Conservation (phyloP, 1,140 invertebrate genomes). For the Ips nitidus region DNA sequence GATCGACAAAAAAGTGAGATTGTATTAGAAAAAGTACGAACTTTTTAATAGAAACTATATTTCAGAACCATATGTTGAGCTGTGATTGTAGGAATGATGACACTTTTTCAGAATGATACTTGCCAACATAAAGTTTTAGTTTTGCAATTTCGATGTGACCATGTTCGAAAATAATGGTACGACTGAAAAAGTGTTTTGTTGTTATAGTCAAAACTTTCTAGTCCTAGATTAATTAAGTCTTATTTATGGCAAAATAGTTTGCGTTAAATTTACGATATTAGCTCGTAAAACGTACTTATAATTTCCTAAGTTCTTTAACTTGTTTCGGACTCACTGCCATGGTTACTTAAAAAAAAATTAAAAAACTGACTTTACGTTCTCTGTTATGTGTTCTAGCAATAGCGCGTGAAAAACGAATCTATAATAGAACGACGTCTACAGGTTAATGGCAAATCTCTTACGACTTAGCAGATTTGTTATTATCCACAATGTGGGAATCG, state of each 20-base stretch:
- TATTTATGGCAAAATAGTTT: constrained; percentile 5
- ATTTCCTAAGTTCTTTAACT: constrained; percentile 8
- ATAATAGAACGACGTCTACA: neutral
- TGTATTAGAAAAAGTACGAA: constrained; percentile 50
- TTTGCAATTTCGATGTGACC: neutral
- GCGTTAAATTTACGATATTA: constrained; percentile 17
- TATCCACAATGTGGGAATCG: neutral
- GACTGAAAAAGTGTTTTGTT: constrained; percentile 40
- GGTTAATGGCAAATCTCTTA: too few species aligned
- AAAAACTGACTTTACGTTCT: constrained; percentile 8
- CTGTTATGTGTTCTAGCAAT: constrained; percentile 32
- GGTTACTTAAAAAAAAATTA: constrained; percentile 27
- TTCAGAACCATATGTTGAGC: constrained; percentile 41
- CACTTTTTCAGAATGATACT: constrained; percentile 36
- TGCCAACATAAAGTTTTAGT: neutral
- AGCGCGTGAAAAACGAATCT: constrained; percentile 3
- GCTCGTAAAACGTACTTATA: constrained; percentile 1
- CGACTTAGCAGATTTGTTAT: neutral
- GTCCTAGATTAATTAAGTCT: constrained; percentile 32
- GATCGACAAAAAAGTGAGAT: constrained; percentile 55
- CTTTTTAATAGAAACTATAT: constrained; percentile 36
- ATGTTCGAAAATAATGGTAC: constrained; percentile 2
- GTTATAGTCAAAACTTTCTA: constrained; percentile 42
- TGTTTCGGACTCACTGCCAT: constrained; percentile 43
- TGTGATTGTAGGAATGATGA: constrained; percentile 48